A percentile compares a stretch with the other conserved stretches of the same genome.
phyloP scores from a whole-genome alignment of 2,797 vertebrate species.

The Macropodus opercularis region DNA sequence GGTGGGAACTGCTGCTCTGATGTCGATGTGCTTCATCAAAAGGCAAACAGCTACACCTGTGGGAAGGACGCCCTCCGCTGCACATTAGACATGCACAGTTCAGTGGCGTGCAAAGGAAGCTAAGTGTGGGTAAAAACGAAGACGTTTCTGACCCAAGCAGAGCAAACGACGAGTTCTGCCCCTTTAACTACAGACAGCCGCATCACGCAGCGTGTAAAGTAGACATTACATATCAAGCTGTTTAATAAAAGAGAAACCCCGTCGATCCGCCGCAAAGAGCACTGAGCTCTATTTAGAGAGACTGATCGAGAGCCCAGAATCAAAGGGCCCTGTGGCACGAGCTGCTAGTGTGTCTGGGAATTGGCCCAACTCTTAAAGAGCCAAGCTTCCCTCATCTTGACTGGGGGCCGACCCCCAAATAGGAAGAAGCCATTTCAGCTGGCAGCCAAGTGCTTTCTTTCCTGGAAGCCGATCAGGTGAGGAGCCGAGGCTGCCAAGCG shows the following conservation, averaged over 20 bases:
- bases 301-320: conserved; percentile 76
- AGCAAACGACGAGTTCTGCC: conserved; percentile 50
- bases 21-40: conserved; percentile 69
- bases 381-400: conserved; percentile 78
- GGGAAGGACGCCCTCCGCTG: conserved; percentile 37
- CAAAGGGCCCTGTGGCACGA: conserved; percentile 65
- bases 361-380: conserved; percentile 78
- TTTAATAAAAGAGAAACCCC: conserved; percentile 65
- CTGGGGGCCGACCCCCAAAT: conserved; percentile 67
- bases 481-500: conserved; percentile 64
- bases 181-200: conserved; percentile 44
- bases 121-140: background rate
- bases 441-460: conserved; percentile 65
- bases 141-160: conserved; percentile 39
- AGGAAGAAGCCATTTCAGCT: conserved; percentile 68
- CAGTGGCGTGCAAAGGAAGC: background rate
- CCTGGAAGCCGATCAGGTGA: conserved; percentile 72
- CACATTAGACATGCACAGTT: conserved; percentile 31
- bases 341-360: conserved; percentile 74
- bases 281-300: conserved; percentile 70
- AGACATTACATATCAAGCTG: conserved; percentile 65
- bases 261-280: conserved; percentile 60
- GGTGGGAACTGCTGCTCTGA: conserved; percentile 57
- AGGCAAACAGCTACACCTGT: conserved; percentile 65
- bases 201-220: conserved; percentile 47